Conservation (phyloP, 2,888 invertebrate species). For the Brachyptera risi region DNA sequence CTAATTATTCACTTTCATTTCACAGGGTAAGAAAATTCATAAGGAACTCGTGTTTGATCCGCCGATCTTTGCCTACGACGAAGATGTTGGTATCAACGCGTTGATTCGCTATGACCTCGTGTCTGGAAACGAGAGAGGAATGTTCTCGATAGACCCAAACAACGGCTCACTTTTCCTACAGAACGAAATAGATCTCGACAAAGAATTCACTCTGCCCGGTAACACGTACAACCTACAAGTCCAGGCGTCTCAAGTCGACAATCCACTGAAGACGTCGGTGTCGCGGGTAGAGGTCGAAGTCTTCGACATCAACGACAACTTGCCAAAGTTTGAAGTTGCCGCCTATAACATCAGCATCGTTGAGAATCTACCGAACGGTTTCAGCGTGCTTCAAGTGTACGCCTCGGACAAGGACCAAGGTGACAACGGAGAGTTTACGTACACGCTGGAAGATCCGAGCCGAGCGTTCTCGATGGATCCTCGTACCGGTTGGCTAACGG, state of each 20-base stretch:
- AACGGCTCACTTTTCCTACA: slow-evolving; percentile 75
- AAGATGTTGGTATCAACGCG: slow-evolving; percentile 70
- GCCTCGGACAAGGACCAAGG: slow-evolving; percentile 80
- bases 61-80: slow-evolving; percentile 73
- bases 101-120: slow-evolving; percentile 73
- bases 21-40: slow-evolving; percentile 67
- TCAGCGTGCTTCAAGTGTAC: slow-evolving; percentile 65
- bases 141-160: slow-evolving; percentile 68
- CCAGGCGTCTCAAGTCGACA: slow-evolving; percentile 63
- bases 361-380: slow-evolving; percentile 83
- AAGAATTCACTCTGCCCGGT: slow-evolving; percentile 66
- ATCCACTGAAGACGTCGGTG: slow-evolving; percentile 67
- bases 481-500: slow-evolving; percentile 80
- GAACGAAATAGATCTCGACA: slow-evolving; percentile 76
- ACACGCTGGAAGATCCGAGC: slow-evolving; percentile 66
- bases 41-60: slow-evolving; percentile 65
- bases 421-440: slow-evolving; percentile 79
- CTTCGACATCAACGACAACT: slow-evolving; percentile 75
- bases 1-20: slow-evolving; percentile 27
- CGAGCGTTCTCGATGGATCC: slow-evolving; percentile 79
- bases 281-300: slow-evolving; percentile 71
- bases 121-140: slow-evolving; percentile 71
- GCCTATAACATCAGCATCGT: slow-evolving; percentile 89
- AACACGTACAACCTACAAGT: slow-evolving; percentile 66
- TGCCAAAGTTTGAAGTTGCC: slow-evolving; percentile 84